Percentiles rank a stretch among this genome's conserved stretches.
phyloP scores from a whole-genome alignment of 2,888 invertebrate species.

The Macroteleia sp. region DNA sequence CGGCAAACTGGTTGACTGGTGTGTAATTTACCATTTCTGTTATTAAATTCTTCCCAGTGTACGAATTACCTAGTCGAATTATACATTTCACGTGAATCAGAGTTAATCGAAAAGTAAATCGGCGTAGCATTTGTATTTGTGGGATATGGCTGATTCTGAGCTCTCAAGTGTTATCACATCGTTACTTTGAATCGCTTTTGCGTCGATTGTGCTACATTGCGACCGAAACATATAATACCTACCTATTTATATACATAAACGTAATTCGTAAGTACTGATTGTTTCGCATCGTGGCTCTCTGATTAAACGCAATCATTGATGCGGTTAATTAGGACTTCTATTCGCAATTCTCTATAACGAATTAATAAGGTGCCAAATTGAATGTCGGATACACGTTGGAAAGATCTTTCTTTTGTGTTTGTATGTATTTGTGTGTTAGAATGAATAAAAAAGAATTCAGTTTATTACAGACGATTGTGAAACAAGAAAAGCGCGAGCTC shows the following conservation, averaged over 20 bases:
- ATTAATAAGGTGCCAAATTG: neutral
- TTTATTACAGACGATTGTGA: conserved; percentile 12
- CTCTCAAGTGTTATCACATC: conserved; percentile 47
- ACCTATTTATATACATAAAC: conserved; percentile 41
- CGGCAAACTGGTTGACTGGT: too few relatives aligned
- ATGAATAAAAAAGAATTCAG: too few relatives aligned
- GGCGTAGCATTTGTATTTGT: conserved; percentile 29
- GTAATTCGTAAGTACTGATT: conserved; percentile 56
- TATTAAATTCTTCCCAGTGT: too few relatives aligned
- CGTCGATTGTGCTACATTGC: conserved; percentile 53
- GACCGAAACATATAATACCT: conserved; percentile 49
- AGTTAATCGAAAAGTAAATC: too few relatives aligned
- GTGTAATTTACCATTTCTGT: too few relatives aligned
- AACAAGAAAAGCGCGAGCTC: conserved; percentile 11
- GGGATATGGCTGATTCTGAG: conserved; percentile 59
- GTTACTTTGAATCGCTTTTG: conserved; percentile 47
- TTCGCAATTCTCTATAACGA: conserved; percentile 15
- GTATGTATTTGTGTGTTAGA: too few relatives aligned
- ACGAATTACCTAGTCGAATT: too few relatives aligned
- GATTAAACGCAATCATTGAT: conserved; percentile 11
- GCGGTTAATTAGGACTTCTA: conserved; percentile 20
- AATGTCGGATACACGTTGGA: too few relatives aligned
- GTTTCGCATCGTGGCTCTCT: conserved; percentile 41
- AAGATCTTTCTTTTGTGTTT: too few relatives aligned
- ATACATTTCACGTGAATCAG: too few relatives aligned